Conservation (phyloP, 2,888 invertebrate genomes). For the Acanthosepion esculentum region DNA sequence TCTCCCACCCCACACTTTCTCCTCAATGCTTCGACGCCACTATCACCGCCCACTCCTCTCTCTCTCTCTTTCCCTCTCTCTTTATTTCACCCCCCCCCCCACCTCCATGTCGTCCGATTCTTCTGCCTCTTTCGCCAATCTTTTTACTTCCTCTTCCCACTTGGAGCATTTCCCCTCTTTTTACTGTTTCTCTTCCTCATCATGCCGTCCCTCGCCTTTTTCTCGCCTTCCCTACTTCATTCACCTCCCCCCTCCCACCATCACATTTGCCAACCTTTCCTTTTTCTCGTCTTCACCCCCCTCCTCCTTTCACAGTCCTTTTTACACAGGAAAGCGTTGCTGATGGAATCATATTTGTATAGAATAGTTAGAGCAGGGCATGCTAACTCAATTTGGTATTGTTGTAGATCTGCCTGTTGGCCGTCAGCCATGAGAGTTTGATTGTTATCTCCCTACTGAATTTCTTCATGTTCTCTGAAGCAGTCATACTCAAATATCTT, state of each 20-base stretch:
- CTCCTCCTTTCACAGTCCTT: background rate
- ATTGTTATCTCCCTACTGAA: background rate
- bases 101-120: background rate
- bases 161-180: background rate
- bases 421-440: background rate
- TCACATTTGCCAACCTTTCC: background rate
- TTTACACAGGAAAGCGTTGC: background rate
- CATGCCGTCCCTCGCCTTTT: conserved; percentile 40
- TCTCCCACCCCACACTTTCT: background rate
- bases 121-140: background rate
- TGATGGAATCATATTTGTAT: background rate
- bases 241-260: background rate
- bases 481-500: conserved; percentile 37
- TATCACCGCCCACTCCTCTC: conserved; percentile 45
- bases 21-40: conserved; percentile 34
- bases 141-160: too few species aligned
- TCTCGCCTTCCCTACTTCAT: background rate
- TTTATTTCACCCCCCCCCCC: background rate
- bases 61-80: conserved; percentile 49
- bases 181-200: conserved; percentile 40
- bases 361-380: background rate
- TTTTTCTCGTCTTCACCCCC: background rate
- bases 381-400: conserved; percentile 24
- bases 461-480: conserved; percentile 25
- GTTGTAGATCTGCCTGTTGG: conserved; percentile 33